Conservation (phyloP, 2,797 vertebrate genomes). For the Siniperca undulata region DNA sequence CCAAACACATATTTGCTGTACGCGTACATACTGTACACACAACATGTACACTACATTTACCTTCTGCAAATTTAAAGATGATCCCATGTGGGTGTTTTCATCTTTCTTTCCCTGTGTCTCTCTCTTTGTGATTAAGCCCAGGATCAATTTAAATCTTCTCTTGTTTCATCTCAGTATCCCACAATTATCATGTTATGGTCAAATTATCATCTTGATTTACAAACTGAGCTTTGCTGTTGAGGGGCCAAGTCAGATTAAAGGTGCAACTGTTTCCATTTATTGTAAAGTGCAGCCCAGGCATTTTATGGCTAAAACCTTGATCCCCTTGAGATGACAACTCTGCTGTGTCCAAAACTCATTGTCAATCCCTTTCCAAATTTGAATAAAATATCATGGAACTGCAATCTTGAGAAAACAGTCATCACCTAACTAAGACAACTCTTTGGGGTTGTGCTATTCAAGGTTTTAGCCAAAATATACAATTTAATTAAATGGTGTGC, state of each 20-base stretch:
- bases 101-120: constrained; percentile 40
- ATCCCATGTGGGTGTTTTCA: constrained; percentile 66
- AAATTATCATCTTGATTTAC: constrained; percentile 66
- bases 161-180: constrained; percentile 62
- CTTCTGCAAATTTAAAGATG: constrained; percentile 41
- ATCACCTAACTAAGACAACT: constrained; percentile 5
- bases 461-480: not conserved
- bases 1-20: constrained; percentile 54
- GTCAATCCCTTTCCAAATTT: constrained; percentile 30
- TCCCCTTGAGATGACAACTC: constrained; percentile 38
- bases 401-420: constrained; percentile 1
- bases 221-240: constrained; percentile 38
- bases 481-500: not conserved
- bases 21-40: constrained; percentile 30
- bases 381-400: not conserved
- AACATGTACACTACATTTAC: constrained; percentile 38
- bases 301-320: constrained; percentile 52
- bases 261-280: constrained; percentile 48
- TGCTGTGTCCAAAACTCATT: constrained; percentile 11
- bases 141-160: constrained; percentile 64
- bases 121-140: constrained; percentile 49
- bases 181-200: constrained; percentile 64
- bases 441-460: not conserved
- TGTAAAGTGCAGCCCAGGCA: constrained; percentile 35
- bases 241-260: constrained; percentile 38